These are phyloP conservation scores for Lutjanus campechanus DNA, from an alignment of 2,797 vertebrate species.

Conservation along the genomic window DNA sequence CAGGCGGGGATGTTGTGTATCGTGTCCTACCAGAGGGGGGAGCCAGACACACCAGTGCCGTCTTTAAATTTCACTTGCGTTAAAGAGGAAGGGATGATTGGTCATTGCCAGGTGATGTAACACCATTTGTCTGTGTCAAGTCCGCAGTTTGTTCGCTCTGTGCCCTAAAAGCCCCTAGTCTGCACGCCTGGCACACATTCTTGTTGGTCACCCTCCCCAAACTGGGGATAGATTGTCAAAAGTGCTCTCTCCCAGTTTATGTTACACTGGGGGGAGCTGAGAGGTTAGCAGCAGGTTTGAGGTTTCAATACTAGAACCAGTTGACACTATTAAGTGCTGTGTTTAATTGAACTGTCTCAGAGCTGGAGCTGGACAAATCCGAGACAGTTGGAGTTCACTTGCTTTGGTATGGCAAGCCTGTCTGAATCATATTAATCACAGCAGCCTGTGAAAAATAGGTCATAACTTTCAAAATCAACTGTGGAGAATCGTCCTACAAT, in stretches of 20 bases:
- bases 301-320: constrained; percentile 73
- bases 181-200: constrained; percentile 58
- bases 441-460: constrained; percentile 69
- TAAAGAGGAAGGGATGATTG: constrained; percentile 64
- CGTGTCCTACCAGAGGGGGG: constrained; percentile 75
- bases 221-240: constrained; percentile 83
- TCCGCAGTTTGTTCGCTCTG: constrained; percentile 60
- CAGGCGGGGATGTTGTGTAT: constrained; percentile 48
- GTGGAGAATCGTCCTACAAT: constrained; percentile 39
- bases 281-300: constrained; percentile 84
- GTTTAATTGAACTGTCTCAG: constrained; percentile 60
- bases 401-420: constrained; percentile 75
- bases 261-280: constrained; percentile 62
- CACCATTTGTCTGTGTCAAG: constrained; percentile 76
- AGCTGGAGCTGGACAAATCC: constrained; percentile 45
- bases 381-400: constrained; percentile 72
- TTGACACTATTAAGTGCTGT: constrained; percentile 70
- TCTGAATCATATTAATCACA: constrained; percentile 73
- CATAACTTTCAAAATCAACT: constrained; percentile 60
- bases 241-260: constrained; percentile 64
- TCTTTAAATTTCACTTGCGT: constrained; percentile 45
- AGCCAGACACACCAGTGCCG: constrained; percentile 59
- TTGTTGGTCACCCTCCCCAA: constrained; percentile 74
- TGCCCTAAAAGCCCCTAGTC: constrained; percentile 72
- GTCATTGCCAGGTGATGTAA: constrained; percentile 73